A percentile compares a stretch with the other conserved stretches of the same genome.
Evolutionary conservation across 2,113 vertebrate species (phyloP).

Genomic region (Pyrgilauda ruficollis): DNA sequence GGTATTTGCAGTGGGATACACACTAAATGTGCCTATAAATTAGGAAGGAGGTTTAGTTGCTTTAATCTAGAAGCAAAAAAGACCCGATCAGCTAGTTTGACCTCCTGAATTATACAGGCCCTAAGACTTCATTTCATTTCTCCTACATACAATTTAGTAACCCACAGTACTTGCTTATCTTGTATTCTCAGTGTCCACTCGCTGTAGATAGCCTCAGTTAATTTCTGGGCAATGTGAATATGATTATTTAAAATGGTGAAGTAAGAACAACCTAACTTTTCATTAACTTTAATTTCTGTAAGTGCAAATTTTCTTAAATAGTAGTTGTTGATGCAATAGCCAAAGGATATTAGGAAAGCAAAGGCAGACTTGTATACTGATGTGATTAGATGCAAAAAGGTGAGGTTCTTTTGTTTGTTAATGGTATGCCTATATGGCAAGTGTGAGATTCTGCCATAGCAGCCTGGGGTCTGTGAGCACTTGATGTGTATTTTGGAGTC

Average conservation of each 20-base stretch:
- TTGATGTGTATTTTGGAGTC: neutral
- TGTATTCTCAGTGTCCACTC: slow-evolving; percentile 40
- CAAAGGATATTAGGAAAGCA: neutral
- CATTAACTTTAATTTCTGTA: slow-evolving; percentile 30
- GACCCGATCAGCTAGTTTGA: slow-evolving; percentile 30
- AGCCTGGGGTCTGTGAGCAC: neutral
- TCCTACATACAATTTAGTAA: neutral
- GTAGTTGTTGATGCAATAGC: slow-evolving; percentile 1
- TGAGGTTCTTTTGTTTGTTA: neutral
- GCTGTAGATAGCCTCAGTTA: slow-evolving; percentile 8
- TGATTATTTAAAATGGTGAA: slow-evolving; percentile 27
- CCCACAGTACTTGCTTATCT: slow-evolving; percentile 42
- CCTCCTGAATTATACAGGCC: slow-evolving; percentile 30
- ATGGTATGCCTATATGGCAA: neutral
- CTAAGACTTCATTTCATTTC: neutral
- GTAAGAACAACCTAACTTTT: slow-evolving; percentile 16
- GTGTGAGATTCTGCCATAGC: neutral
- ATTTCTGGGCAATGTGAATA: neutral
- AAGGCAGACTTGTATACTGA: neutral
- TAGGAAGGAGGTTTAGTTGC: slow-evolving; percentile 12
- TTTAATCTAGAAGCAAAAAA: slow-evolving; percentile 35
- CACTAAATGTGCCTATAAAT: slow-evolving; percentile 34
- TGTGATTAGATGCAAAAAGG: neutral
- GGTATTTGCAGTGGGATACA: neutral
- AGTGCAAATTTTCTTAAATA: neutral